Base-by-base conservation (phyloP, 2,888 invertebrate genomes). In the Eupithecia inturbata region DNA sequence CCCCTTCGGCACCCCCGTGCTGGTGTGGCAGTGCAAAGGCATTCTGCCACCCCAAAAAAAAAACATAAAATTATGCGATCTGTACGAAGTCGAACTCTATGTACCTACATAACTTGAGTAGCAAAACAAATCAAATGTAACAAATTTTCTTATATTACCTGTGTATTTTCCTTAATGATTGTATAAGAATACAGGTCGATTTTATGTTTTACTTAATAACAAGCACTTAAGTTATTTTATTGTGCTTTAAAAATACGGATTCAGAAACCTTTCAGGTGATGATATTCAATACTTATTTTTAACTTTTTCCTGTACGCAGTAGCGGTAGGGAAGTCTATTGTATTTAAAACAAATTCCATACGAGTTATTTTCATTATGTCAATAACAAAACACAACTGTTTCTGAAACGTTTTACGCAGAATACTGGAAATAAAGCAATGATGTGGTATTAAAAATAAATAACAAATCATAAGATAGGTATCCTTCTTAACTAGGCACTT, bases 321-420 rank as follows among this genome's bases (percentile, higher is more conserved):
- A 57, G 57, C 26, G 22, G 49, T n/a, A 49, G 49, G 49, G 53
- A 53, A 53, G 26, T 57, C 22, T 57, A 57, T 57, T 26, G 57
- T 57, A 57, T 57, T 26, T 57, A 57, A 26, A 53, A 53, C 57
- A 57, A 57, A 57, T 5, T 41, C 31, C 22, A 7, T 41, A 66
- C 26, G 66, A 26, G 67, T 19, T 53, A 69, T 53, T 72, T 57
- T 26, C 57, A 57, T 69, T 57, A 36, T 57, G 41, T 45, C 69
- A 66, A 69, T 71, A 71, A 53, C 45, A 64, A 53, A 70, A 53
- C 49, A 68, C 22, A 57, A 68, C 53, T 53, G 57, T 57, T 57
- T 26, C 26, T 57, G 26, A 57, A 57, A 57, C 14, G 53, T 57
- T 22, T 14, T 26, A 26, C 57, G 5, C 26, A 57, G 57, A 57